Conservation (phyloP, 2,113 vertebrate genomes). For the Xenopus borealis region DNA sequence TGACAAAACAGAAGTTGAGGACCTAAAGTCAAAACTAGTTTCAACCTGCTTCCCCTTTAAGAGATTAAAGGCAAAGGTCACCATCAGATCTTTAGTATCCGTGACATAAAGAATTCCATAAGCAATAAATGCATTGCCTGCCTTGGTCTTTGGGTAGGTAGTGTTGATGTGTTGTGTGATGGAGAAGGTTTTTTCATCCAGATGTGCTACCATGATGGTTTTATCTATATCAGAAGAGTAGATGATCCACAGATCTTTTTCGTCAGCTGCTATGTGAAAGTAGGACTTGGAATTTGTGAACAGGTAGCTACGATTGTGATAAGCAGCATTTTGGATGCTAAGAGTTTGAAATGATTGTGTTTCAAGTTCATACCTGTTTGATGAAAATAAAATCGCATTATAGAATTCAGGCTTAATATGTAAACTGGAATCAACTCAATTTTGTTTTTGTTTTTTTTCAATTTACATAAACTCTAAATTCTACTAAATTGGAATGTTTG, state of each 20-base stretch:
- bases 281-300: conserved; percentile 92
- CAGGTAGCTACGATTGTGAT: conserved; percentile 83
- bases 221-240: conserved; percentile 83
- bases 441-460: too few species aligned
- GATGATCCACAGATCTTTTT: conserved; percentile 88
- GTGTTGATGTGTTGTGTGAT: conserved; percentile 76
- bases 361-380: conserved; percentile 74
- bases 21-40: conserved; percentile 78
- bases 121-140: conserved; percentile 87
- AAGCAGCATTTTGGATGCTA: conserved; percentile 73
- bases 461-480: too few species aligned
- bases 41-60: conserved; percentile 76
- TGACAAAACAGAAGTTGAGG: conserved; percentile 77
- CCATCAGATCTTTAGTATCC: conserved; percentile 78
- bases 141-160: conserved; percentile 87
- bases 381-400: too few species aligned
- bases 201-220: conserved; percentile 79
- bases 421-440: too few species aligned
- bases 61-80: conserved; percentile 89
- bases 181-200: conserved; percentile 81
- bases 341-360: conserved; percentile 64
- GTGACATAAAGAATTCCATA: conserved; percentile 87
- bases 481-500: too few species aligned
- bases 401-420: too few species aligned
- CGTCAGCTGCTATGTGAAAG: conserved; percentile 88